These are phyloP conservation scores for Chamaetylas fuelleborni DNA, from an alignment of 2,113 vertebrate genomes.

Conservation along the genomic window DNA sequence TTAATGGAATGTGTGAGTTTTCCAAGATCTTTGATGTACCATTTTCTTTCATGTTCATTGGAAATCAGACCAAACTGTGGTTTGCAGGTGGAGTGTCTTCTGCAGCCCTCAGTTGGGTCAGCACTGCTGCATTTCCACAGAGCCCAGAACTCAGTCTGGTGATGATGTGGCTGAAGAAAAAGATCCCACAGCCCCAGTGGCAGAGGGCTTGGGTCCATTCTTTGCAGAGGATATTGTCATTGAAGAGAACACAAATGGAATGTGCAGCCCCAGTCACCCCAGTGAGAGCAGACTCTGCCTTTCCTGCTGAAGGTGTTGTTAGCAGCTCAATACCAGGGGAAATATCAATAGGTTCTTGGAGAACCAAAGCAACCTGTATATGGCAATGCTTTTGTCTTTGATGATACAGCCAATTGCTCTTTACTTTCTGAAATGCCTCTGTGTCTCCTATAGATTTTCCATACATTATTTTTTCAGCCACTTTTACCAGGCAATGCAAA, in stretches of 20 bases:
- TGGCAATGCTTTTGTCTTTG: not conserved
- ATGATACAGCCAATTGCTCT: slow-evolving; percentile 22
- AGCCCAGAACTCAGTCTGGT: not conserved
- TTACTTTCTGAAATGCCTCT: not conserved
- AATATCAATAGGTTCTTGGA: not conserved
- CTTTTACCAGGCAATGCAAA: slow-evolving; percentile 7
- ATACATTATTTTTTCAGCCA: slow-evolving; percentile 38
- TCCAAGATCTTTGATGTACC: not conserved
- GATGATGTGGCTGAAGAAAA: not conserved
- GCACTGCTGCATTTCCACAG: not conserved
- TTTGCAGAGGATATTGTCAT: fast-evolving
- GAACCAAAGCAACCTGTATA: not conserved
- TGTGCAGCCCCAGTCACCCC: not conserved
- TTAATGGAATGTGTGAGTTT: not conserved
- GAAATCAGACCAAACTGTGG: not conserved
- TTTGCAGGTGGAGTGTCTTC: not conserved
- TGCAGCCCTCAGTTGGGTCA: not conserved
- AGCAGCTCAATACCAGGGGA: not conserved
- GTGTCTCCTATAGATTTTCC: slow-evolving; percentile 43
- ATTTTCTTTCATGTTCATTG: not conserved
- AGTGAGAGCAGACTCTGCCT: not conserved
- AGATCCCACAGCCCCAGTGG: not conserved
- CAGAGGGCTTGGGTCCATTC: not conserved
- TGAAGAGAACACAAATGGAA: not conserved
- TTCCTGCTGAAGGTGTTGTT: not conserved